Conservation (phyloP, 2,113 vertebrate species). For the Eupsittula cactorum region DNA sequence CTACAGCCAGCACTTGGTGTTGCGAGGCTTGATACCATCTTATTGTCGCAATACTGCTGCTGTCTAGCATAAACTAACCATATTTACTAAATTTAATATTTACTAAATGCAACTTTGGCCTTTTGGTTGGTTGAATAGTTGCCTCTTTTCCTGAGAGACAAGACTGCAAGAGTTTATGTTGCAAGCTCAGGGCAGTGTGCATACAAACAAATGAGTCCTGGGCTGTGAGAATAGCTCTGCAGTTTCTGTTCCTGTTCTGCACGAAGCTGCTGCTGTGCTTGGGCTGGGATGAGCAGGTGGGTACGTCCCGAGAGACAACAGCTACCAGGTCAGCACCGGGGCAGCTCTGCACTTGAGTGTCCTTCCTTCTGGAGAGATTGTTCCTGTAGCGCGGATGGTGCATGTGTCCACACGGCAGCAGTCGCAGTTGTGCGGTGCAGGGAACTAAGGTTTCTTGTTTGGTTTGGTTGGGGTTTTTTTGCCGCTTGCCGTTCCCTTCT, state of each 20-base stretch:
- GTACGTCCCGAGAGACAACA: not conserved
- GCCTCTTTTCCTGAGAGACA: not conserved
- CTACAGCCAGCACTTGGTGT: slow-evolving; percentile 15
- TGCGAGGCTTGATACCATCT: not conserved
- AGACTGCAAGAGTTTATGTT: not conserved
- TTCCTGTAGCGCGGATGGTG: not conserved
- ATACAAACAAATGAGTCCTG: not conserved
- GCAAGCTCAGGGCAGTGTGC: not conserved
- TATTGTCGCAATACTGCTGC: not conserved
- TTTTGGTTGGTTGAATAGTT: not conserved
- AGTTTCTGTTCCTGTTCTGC: slow-evolving; percentile 31
- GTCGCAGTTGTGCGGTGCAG: rapidly evolving
- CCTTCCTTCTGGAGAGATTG: not conserved
- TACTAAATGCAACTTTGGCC: slow-evolving; percentile 12
- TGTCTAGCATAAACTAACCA: not conserved
- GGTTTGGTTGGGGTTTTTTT: not conserved
- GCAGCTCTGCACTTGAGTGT: not conserved
- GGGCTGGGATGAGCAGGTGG: slow-evolving; percentile 20
- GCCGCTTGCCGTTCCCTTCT: not conserved
- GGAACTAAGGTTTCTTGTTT: not conserved
- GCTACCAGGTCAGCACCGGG: rapidly evolving
- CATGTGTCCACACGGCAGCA: rapidly evolving
- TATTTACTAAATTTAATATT: slow-evolving; percentile 10
- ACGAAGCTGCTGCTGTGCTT: not conserved
- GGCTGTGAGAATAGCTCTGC: not conserved